A percentile compares a stretch with the other conserved stretches of the same genome.
Conservation (phyloP, 2,797 vertebrate genomes). For the Dermochelys coriacea region DNA sequence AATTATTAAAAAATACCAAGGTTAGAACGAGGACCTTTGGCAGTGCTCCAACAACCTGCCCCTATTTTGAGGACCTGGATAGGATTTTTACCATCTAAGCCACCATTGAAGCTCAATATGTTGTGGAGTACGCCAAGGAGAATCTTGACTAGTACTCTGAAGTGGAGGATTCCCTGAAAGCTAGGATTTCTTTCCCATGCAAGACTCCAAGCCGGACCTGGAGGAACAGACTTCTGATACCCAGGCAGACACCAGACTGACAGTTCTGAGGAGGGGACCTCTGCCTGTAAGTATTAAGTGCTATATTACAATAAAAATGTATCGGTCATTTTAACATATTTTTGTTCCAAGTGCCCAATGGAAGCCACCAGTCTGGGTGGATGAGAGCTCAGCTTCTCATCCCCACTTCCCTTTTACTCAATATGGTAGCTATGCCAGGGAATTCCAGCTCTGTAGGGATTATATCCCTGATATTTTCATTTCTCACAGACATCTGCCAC, state of each 20-base stretch:
- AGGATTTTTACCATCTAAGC: neutral
- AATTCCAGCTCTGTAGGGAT: constrained; percentile 29
- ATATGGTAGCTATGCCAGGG: neutral
- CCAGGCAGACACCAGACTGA: neutral
- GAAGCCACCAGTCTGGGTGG: neutral
- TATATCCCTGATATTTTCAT: constrained; percentile 45
- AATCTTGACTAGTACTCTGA: neutral
- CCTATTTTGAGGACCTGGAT: neutral
- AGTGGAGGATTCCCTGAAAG: neutral
- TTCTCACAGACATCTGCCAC: neutral
- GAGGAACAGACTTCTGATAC: neutral
- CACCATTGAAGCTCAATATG: neutral
- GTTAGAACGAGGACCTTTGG: neutral
- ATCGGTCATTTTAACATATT: constrained; percentile 2
- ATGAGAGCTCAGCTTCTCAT: constrained; percentile 11
- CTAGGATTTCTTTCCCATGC: neutral
- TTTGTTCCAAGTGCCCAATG: neutral
- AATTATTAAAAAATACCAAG: neutral
- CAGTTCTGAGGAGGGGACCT: neutral
- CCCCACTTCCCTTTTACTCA: neutral
- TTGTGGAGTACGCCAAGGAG: neutral
- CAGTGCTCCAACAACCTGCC: neutral
- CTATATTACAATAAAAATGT: neutral
- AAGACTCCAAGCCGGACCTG: neutral
- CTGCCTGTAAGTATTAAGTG: neutral